Evolutionary conservation across 2,888 invertebrate genomes (phyloP), one percentile per base, ranked within the genome.

Genomic region (Toxonevra muliebris): DNA sequence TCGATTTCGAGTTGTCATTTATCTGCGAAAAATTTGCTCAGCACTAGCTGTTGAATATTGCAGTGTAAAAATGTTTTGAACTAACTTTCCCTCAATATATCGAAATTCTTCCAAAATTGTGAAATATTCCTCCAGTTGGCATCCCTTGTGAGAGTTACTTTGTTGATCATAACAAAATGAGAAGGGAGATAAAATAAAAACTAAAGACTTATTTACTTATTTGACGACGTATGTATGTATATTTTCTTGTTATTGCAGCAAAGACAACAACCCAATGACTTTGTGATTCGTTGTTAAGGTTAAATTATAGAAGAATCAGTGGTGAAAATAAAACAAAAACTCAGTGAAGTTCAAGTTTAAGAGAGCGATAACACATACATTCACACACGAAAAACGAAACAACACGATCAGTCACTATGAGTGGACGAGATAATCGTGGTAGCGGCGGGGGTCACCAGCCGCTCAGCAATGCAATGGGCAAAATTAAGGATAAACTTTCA

Each of bases 401-500:
- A 15, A 57, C 17, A 53, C 19, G 17, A 65, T 17, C 7, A 10
- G 60, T 58, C 74, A 80, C 77, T 77, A 85, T 85, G 85, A 85
- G 84, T 78, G 85, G 84, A 77, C 81, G 82, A 66, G 85, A 85
- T 69, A 82, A 80, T 75, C 79, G 82, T 70, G 79, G 80, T 69
- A 80, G 78, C 75, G 80, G 80, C 75, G 30, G 72, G 30, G 4
- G 41, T 19, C 77, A 78, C 67, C 81, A 81, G 69, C 82, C 80
- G 71, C 75, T 83, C 65, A 83, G 80, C 76, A 82, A 75, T 72
- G 80, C 85, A 64, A 81, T 85, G 82, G 84, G 84, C 53, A 84
- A 84, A 76, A 75, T 85, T 60, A 84, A 84, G 79, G 85, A 84
- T 62, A 84, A 83, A 77, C 72, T 85, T 55, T 81, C 82, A 19